Evolutionary conservation across 2,888 invertebrate species (phyloP), one percentile per base, ranked within the genome.

Genomic region (Epirrita christyi): DNA sequence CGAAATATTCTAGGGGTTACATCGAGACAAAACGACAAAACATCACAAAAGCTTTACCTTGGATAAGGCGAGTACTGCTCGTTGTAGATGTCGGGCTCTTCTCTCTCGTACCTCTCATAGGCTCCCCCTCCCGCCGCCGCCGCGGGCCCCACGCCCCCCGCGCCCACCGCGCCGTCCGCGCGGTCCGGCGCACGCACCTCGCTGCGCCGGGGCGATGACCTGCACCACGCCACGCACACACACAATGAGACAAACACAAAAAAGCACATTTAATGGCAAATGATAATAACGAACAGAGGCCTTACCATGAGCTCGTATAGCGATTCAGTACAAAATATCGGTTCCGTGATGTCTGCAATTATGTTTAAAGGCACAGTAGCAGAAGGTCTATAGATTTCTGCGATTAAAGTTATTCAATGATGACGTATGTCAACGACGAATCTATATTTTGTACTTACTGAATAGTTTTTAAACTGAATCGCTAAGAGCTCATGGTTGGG

Each of bases 61-160:
- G 86, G 72, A 54, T 84, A 92, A 0, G 91, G 83, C 13, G 84
- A 76, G 69, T 84, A 92, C 72, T 90, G 91, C 6, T 91, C 92
- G 32, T 81, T 83, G 72, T 89, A 91, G 14, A 87, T 69, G 66
- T 91, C 91, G 5, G 85, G 74, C 47, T 91, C 91, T 49, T 90
- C 89, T 9, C 87, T 76, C 58, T 91, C 91, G 58, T 91, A 89
- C 13, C 88, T 76, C 36, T 88, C 88, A 70, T 83, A 86, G 36
- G 68, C 70, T 63, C 73, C 76, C 59, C 63, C 67, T 38, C 59
- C 61, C 54, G 58, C 63, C 50, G 48, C 64, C 37, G 50, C 69
- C 50, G 61, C 55, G 51, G 61, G 63, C 40, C 46, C 55, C 27
- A 43, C 55, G 54, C 54, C 61, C 57, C 49, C 59, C 44, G 51